These are phyloP conservation scores for Bolborhynchus lineola DNA, from an alignment of 2,113 vertebrate species.

Conservation along the genomic window DNA sequence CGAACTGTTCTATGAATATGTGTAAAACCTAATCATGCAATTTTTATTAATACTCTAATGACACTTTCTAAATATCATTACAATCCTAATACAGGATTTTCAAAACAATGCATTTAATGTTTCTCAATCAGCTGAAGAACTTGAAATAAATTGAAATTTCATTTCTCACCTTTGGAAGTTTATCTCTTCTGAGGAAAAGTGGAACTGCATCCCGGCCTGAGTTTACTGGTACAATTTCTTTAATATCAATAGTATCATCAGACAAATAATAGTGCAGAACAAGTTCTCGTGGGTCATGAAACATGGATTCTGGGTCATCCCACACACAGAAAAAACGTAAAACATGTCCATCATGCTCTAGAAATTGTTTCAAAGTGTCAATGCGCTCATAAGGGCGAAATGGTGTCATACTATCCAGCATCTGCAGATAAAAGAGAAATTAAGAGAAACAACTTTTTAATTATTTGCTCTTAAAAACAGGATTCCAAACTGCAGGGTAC, in stretches of 20 bases:
- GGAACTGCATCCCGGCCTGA: slow-evolving; percentile 75
- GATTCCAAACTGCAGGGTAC: background rate
- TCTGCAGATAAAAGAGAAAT: slow-evolving; percentile 63
- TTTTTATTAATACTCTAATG: background rate
- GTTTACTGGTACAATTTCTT: slow-evolving; percentile 77
- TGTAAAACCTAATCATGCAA: background rate
- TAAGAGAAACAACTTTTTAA: background rate
- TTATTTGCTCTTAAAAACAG: background rate
- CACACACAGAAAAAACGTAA: slow-evolving; percentile 89
- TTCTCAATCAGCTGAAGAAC: background rate
- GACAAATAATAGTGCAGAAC: slow-evolving; percentile 86
- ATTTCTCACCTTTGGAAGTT: slow-evolving; percentile 87
- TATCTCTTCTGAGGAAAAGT: slow-evolving; percentile 83
- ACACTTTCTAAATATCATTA: background rate
- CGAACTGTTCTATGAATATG: background rate
- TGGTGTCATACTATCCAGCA: slow-evolving; percentile 73
- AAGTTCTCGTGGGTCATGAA: slow-evolving; percentile 77
- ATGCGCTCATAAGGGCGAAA: slow-evolving; percentile 80
- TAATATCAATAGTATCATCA: slow-evolving; percentile 89
- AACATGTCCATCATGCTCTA: slow-evolving; percentile 81
- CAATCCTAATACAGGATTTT: background rate
- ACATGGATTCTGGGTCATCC: slow-evolving; percentile 77
- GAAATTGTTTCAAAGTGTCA: slow-evolving; percentile 84
- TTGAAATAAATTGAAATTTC: background rate
- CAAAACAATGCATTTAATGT: background rate